Percentiles rank a stretch among this genome's conserved stretches.
These are phyloP conservation scores for Harpagoxenus sublaevis DNA, from an alignment of 2,888 invertebrate genomes.

Conservation along the genomic window DNA sequence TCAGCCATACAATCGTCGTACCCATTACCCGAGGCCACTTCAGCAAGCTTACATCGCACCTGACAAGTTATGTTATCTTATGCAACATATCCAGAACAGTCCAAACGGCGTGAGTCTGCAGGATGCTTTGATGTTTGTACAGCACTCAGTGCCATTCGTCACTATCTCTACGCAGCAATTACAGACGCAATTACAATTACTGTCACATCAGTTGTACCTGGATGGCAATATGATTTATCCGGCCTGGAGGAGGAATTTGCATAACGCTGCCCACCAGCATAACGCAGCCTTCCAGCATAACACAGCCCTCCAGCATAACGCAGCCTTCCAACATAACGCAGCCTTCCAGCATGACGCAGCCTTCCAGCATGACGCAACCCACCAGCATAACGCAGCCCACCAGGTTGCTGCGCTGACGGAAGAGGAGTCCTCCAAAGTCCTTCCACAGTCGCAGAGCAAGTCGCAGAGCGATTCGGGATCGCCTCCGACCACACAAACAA, in stretches of 20 bases:
- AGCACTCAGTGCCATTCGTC: not conserved
- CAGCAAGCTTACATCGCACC: not conserved
- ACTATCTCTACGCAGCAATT: conserved; percentile 63
- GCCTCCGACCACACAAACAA: not conserved
- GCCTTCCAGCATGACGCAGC: too few relatives aligned
- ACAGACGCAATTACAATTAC: conserved; percentile 69
- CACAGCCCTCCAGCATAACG: too few relatives aligned
- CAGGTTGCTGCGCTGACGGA: too few relatives aligned
- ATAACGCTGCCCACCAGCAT: too few relatives aligned
- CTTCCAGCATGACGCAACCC: too few relatives aligned
- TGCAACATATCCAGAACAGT: conserved; percentile 42
- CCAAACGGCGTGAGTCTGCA: conserved; percentile 66
- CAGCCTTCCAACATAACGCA: too few relatives aligned
- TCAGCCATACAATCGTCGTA: not conserved
- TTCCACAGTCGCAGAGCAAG: not conserved
- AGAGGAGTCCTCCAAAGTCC: too few relatives aligned
- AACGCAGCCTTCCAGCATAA: too few relatives aligned
- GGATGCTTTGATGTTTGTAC: conserved; percentile 29
- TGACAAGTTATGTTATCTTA: not conserved
- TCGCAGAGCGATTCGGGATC: not conserved
- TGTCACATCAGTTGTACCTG: conserved; percentile 66
- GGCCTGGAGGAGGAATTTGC: not conserved
- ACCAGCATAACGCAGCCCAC: too few relatives aligned
- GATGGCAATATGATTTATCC: conserved; percentile 54
- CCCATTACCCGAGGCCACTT: not conserved